Evolutionary conservation across 2,113 vertebrate genomes (phyloP), one percentile per base, ranked within the genome.

Genomic region (Cottus gobio): DNA sequence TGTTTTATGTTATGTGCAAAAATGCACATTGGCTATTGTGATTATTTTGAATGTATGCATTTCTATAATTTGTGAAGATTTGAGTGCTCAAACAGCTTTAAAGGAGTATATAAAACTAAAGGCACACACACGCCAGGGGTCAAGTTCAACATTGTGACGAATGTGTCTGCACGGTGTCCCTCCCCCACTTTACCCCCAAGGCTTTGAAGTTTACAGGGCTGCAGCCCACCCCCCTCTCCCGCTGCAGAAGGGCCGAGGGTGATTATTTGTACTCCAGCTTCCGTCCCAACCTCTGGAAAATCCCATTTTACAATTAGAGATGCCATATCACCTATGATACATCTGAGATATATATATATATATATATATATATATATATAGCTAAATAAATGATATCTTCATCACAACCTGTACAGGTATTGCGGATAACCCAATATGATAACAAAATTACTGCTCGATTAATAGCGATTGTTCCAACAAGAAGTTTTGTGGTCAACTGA

Each of bases 91-190:
- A 24, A 46, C 22, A 15, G 48, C 36, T 69, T 70, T 42, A 12
- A 52, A 63, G 46, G 37, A 63, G 1, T 20, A 22, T 4, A 37
- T 46, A 1, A 65, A 28, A 16, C 18, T 54, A n/a, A 22, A 22
- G 48, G 15, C 39, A 42, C 54, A 58, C 11, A 60, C 69, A 57
- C 37, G 20, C 52, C 67, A 85, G 54, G 79, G 83, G 83, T 86
- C 84, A 89, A 91, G 87, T 88, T 89, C 81, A 88, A 65, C 85
- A 63, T 75, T 80, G 79, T 79, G 67, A 83, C 83, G 83, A 85
- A 91, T 87, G 78, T 2, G n/a, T 69, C 46, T 58, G 84, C 12
- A 13, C 39, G 39, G 39, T 44, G 79, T 2, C 58, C 80, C 71
- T 72, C 70, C 62, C 76, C 62, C 71, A 39, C 63, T 46, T 69